These are phyloP conservation scores for Hirundichthys speculiger DNA, from an alignment of 2,113 vertebrate species.

Conservation along the genomic window DNA sequence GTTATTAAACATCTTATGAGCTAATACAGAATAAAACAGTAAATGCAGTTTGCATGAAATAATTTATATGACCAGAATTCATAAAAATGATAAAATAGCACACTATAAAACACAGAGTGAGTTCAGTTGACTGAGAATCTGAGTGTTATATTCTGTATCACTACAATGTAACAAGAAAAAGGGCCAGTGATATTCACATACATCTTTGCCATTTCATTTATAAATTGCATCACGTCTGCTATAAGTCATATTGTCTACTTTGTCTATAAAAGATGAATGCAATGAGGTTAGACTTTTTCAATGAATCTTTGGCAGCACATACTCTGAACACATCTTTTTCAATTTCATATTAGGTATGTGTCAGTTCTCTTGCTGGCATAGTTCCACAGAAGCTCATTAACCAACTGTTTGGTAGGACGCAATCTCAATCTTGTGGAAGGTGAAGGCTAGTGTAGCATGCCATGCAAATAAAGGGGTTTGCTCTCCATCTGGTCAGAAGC, in stretches of 20 bases:
- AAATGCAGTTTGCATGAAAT: conserved; percentile 1
- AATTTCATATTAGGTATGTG: conserved; percentile 60
- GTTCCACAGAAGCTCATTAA: conserved; percentile 70
- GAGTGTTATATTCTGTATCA: conserved; percentile 1
- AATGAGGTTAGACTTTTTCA: conserved; percentile 15
- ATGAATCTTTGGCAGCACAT: conserved; percentile 40
- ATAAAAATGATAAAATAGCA: neutral
- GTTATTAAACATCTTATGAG: conserved; percentile 12
- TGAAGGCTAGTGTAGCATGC: conserved; percentile 68
- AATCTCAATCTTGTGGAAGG: conserved; percentile 70
- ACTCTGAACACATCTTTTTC: conserved; percentile 45
- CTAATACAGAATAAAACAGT: neutral
- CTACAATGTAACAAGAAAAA: neutral
- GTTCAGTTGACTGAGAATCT: neutral
- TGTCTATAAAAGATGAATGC: conserved; percentile 33
- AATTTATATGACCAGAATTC: neutral
- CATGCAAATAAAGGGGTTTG: conserved; percentile 72
- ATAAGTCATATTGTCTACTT: conserved; percentile 22
- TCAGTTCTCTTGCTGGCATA: conserved; percentile 60
- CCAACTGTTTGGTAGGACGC: conserved; percentile 73
- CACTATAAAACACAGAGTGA: neutral
- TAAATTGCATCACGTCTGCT: conserved; percentile 13
- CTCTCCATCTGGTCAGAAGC: conserved; percentile 68
- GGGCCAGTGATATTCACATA: conserved; percentile 2
- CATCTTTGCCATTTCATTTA: conserved; percentile 40